phyloP scores from a whole-genome alignment of 1,140 invertebrate species.

The Ruditapes philippinarum region DNA sequence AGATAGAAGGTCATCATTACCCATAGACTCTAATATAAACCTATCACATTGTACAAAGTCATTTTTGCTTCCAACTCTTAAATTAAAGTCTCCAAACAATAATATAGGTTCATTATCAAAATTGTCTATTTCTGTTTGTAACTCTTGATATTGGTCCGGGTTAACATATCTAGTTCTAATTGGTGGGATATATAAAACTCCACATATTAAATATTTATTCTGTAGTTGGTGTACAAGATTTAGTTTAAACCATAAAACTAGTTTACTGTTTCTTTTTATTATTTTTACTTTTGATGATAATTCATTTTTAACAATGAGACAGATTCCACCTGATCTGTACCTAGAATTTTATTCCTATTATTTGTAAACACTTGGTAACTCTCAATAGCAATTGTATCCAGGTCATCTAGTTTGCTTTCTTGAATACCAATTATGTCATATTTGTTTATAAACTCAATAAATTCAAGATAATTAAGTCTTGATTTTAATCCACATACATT shows the following conservation, averaged over 20 bases:
- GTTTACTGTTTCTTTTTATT: not conserved
- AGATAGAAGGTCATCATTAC: not conserved
- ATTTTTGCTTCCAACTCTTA: not conserved
- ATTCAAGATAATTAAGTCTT: not conserved
- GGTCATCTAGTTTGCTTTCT: not conserved
- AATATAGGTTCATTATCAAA: not conserved
- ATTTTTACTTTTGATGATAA: not conserved
- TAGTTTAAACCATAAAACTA: not conserved
- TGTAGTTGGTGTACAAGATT: not conserved
- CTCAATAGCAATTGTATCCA: not conserved
- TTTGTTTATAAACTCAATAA: not conserved
- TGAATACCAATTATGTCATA: not conserved
- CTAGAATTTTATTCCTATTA: not conserved
- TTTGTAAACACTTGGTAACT: not conserved
- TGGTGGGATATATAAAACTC: not conserved
- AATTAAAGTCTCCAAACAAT: not conserved
- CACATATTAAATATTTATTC: not conserved
- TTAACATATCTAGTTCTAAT: not conserved
- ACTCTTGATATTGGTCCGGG: not conserved
- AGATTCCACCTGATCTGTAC: not conserved
- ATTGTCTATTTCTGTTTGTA: not conserved
- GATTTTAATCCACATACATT: not conserved
- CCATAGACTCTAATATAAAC: not conserved
- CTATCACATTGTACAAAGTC: not conserved
- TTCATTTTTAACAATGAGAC: not conserved